Evolutionary conservation across 2,888 invertebrate species (phyloP), one percentile per base, ranked within the genome.

Genomic region (Bhutanitis thaidina): DNA sequence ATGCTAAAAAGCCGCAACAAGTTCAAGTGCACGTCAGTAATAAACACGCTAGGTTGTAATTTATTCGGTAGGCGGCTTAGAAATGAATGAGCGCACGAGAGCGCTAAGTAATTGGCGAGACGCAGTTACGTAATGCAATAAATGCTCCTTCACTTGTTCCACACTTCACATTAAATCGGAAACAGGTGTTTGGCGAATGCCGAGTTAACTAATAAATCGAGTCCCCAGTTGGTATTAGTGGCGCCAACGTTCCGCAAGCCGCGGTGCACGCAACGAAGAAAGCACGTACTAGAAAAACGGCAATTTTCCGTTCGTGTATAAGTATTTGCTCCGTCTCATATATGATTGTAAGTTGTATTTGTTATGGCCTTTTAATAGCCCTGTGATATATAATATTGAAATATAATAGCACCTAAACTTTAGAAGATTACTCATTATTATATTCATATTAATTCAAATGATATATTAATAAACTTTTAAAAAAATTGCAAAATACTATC

Each of bases 191-290:
- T 69, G 63, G 59, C 59, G 65, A 76, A 81, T 81, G 72, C 57
- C 61, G 65, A 77, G 85, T 81, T 82, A 68, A 69, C 67, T 69
- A 75, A 81, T 83, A 82, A 83, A 85, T 85, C 77, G 71, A 70
- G 78, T 74, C 63, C 65, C 74, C 67, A 73, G 77, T 76, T 76
- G 77, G 76, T 71, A 77, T 76, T 77, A 74, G 74, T 74, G 86
- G 86, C 86, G 87, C 84, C 85, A 78, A 71, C 74, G 74, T 74
- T 74, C 75, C 75, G 75, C 70, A 74, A 65, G 65, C 52, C 58
- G 53, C 58, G 55, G 44, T 55, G 55, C 53, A 56, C 38, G 43
- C 43, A 32, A 38, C 35, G 48, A 38, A 45, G 53, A 49, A 37
- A 20, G 20, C 20, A 20, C 20, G 20, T 5, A 20, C 2, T 20